These are phyloP conservation scores for Phylloscopus whistleri DNA, from an alignment of 2,113 vertebrate species.

Conservation along the genomic window DNA sequence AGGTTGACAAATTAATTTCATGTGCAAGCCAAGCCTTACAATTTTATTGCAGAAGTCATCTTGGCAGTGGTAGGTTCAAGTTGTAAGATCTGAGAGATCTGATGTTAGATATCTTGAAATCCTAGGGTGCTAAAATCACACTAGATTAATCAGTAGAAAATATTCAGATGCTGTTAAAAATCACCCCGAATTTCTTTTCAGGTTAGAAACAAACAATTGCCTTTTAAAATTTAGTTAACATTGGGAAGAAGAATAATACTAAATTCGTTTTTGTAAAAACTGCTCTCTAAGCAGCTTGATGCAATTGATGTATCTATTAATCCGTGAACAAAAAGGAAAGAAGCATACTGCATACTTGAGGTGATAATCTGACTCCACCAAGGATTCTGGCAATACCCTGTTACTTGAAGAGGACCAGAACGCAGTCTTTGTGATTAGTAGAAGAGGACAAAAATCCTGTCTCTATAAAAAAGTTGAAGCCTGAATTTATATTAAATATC, in stretches of 20 bases:
- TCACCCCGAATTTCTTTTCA: background rate
- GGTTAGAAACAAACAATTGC: background rate
- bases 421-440: background rate
- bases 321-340: background rate
- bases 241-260: background rate
- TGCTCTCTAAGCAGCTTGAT: background rate
- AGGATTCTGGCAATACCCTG: background rate
- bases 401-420: background rate
- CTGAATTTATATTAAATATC: background rate
- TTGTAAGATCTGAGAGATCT: background rate
- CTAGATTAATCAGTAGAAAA: background rate
- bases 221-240: background rate
- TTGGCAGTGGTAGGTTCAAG: background rate
- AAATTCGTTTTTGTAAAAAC: background rate
- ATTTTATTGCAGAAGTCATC: background rate
- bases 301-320: background rate
- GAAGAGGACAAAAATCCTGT: background rate
- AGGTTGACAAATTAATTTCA: background rate
- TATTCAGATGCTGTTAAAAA: background rate
- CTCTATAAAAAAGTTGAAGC: background rate
- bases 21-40: background rate
- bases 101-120: background rate
- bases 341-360: background rate
- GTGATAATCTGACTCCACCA: background rate
- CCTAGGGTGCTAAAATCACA: background rate